A percentile compares a stretch with the other conserved stretches of the same genome.
phyloP scores from a whole-genome alignment of 2,113 vertebrate genomes.

The Motacilla tschutschensis region DNA sequence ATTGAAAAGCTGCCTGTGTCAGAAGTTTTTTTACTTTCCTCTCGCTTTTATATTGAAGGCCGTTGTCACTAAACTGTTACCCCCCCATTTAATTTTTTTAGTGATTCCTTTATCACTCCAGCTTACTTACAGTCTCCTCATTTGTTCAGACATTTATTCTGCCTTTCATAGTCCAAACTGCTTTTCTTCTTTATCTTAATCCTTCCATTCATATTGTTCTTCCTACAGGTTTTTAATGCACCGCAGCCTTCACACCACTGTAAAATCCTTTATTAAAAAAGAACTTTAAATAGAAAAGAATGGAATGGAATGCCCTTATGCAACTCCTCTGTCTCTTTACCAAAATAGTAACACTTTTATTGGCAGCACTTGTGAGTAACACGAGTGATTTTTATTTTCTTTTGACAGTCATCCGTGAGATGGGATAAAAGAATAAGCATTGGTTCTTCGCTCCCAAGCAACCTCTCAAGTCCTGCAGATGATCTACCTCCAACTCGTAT shows the following conservation, averaged over 20 bases:
- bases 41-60: not conserved
- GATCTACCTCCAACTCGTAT: constrained; percentile 82
- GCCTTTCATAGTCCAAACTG: constrained; percentile 8
- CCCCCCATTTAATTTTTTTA: not conserved
- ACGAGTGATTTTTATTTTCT: constrained; percentile 24
- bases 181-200: constrained; percentile 40
- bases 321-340: not conserved
- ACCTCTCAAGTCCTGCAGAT: constrained; percentile 79
- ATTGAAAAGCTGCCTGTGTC: not conserved
- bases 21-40: not conserved
- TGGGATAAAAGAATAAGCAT: constrained; percentile 88
- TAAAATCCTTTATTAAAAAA: constrained; percentile 12
- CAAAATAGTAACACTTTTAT: not conserved
- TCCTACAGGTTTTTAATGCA: not conserved
- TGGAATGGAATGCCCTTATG: not conserved
- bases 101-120: not conserved
- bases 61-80: not conserved
- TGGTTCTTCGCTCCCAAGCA: constrained; percentile 84
- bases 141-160: constrained; percentile 8
- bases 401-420: constrained; percentile 77
- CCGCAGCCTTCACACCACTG: not conserved
- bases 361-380: not conserved
- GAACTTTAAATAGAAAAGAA: not conserved
- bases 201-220: constrained; percentile 1
- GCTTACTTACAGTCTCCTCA: not conserved